A percentile compares a stretch with the other conserved stretches of the same genome.
Evolutionary conservation across 2,888 invertebrate species (phyloP).

Genomic region (Cryptops parisi): DNA sequence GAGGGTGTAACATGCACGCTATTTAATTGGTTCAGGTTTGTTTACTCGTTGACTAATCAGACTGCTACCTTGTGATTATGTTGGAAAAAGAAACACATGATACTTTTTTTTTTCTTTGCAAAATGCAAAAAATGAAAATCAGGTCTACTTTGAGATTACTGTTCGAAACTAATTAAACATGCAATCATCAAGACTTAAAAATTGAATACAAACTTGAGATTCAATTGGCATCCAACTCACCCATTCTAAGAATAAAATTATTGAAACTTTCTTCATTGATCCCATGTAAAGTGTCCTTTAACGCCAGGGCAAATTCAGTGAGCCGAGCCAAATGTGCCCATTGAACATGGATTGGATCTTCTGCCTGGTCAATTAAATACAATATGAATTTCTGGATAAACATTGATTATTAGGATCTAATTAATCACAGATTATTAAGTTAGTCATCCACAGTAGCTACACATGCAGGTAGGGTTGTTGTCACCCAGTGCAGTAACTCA

Average conservation of each 20-base stretch:
- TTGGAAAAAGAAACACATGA: no score
- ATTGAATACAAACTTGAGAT: constrained; percentile 2
- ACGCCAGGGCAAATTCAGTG: constrained; percentile 78
- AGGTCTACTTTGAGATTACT: not conserved
- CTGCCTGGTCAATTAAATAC: constrained; percentile 39
- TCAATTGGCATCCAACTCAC: constrained; percentile 24
- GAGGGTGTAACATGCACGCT: no score
- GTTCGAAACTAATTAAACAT: not conserved
- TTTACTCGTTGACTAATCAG: not conserved
- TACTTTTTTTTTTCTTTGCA: no score
- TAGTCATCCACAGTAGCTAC: no score
- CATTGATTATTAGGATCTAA: no score
- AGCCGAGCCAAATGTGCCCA: constrained; percentile 73
- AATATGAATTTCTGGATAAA: no score
- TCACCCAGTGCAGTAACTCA: no score
- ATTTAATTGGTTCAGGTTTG: no score
- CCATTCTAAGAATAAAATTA: constrained; percentile 84
- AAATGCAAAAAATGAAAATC: no score
- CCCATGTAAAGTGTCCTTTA: constrained; percentile 75
- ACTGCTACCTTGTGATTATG: no score
- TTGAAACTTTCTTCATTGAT: constrained; percentile 93
- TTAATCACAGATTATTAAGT: not conserved
- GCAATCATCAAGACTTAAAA: not conserved
- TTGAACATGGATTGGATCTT: constrained; percentile 53
- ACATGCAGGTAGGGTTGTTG: no score